phyloP scores from a whole-genome alignment of 2,797 vertebrate species.

The Todus mexicanus region DNA sequence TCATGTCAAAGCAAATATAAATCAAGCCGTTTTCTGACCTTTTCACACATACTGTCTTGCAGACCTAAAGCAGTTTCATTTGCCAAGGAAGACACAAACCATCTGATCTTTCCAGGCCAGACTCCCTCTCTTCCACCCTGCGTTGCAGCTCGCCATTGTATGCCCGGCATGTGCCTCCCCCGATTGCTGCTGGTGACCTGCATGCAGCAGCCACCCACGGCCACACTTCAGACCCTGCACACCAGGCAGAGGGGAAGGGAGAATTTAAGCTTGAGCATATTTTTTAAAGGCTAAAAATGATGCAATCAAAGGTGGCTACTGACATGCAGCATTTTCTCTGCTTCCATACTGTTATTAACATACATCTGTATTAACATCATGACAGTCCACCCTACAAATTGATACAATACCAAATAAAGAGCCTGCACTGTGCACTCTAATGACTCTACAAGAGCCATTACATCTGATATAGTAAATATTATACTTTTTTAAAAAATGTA shows the following conservation, averaged over 20 bases:
- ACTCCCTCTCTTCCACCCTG: not conserved
- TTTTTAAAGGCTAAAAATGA: not conserved
- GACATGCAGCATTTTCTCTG: not conserved
- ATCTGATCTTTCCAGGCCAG: constrained; percentile 44
- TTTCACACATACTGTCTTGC: not conserved
- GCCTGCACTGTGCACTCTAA: constrained; percentile 51
- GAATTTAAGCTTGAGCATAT: not conserved
- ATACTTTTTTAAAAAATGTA: constrained; percentile 61
- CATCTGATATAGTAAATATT: constrained; percentile 71
- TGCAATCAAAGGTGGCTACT: constrained; percentile 38
- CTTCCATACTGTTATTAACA: constrained; percentile 19
- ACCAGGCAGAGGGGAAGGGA: not conserved
- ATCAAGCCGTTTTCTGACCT: constrained; percentile 24
- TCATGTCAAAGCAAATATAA: not conserved
- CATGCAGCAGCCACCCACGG: fast-evolving
- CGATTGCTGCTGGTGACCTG: not conserved
- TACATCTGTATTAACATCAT: constrained; percentile 59
- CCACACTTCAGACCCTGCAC: not conserved
- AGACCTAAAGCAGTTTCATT: not conserved
- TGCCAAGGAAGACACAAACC: constrained; percentile 33
- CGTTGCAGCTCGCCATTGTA: not conserved
- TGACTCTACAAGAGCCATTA: constrained; percentile 60
- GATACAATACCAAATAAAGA: constrained; percentile 72
- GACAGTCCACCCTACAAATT: constrained; percentile 70
- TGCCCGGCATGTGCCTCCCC: fast-evolving